These are phyloP conservation scores for Cyclargus thomasi DNA, from an alignment of 1,140 invertebrate genomes.

Conservation along the genomic window DNA sequence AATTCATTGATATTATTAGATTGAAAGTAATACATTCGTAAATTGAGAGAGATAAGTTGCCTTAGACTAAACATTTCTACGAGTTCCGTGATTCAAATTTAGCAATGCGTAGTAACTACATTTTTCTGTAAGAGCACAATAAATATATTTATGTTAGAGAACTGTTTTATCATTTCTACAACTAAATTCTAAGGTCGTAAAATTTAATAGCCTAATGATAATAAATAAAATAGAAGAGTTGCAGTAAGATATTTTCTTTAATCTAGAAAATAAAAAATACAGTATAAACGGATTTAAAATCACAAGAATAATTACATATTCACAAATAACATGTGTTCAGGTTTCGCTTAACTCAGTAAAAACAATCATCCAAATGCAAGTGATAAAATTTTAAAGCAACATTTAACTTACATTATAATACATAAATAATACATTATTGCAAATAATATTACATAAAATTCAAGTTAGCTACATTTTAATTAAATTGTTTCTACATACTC, in stretches of 20 bases:
- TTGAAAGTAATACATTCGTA: too few relatives aligned
- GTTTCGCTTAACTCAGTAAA: conserved; percentile 58
- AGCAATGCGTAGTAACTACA: too few relatives aligned
- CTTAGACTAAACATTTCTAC: too few relatives aligned
- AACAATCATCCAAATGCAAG: conserved; percentile 63
- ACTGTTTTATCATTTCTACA: too few relatives aligned
- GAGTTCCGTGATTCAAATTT: too few relatives aligned
- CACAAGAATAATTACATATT: conserved; percentile 75
- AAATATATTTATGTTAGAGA: too few relatives aligned
- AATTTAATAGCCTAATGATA: not conserved
- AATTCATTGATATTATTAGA: too few relatives aligned
- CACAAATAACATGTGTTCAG: conserved; percentile 68
- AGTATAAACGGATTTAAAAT: conserved; percentile 74
- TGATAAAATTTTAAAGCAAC: conserved; percentile 68
- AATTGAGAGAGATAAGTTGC: too few relatives aligned
- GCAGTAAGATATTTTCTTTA: conserved; percentile 73
- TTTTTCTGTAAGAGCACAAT: too few relatives aligned
- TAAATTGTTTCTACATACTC: conserved; percentile 65
- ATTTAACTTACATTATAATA: conserved; percentile 72
- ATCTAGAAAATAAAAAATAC: conserved; percentile 75
- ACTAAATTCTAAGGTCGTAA: not conserved
- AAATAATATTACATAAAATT: conserved; percentile 72
- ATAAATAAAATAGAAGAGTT: conserved; percentile 22
- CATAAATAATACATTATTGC: conserved; percentile 73
- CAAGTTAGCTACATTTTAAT: conserved; percentile 70